These are phyloP conservation scores for Platycercus adscitus DNA, from an alignment of 2,113 vertebrate species.

Conservation along the genomic window DNA sequence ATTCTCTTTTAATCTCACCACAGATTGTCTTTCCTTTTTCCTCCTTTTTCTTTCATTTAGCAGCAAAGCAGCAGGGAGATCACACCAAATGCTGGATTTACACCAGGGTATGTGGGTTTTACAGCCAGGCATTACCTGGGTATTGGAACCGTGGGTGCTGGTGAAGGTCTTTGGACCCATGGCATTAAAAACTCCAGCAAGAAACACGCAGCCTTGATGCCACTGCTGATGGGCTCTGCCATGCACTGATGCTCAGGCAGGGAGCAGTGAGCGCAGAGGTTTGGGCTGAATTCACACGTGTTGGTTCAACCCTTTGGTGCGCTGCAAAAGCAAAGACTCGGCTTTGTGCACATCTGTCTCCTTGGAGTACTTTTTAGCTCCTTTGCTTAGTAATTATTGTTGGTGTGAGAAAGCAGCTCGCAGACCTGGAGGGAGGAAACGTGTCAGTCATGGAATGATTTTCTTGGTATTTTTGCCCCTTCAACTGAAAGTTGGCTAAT, in stretches of 20 bases:
- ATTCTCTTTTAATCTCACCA: background rate
- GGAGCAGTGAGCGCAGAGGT: rapidly evolving
- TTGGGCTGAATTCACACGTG: background rate
- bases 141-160: rapidly evolving
- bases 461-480: background rate
- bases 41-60: background rate
- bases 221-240: background rate
- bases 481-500: constrained; percentile 49
- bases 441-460: background rate
- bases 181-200: rapidly evolving
- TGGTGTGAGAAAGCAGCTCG: background rate
- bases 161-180: rapidly evolving
- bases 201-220: rapidly evolving
- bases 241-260: rapidly evolving
- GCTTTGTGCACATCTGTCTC: background rate
- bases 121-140: rapidly evolving
- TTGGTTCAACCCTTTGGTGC: background rate
- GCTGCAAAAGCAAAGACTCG: background rate
- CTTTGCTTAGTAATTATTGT: background rate
- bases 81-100: background rate
- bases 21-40: background rate
- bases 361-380: background rate
- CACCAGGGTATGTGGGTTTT: background rate
- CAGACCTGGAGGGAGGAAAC: constrained; percentile 21
- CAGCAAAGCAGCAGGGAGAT: background rate